These are phyloP conservation scores for Lagopus leucura DNA, from an alignment of 2,113 vertebrate species.

Conservation along the genomic window DNA sequence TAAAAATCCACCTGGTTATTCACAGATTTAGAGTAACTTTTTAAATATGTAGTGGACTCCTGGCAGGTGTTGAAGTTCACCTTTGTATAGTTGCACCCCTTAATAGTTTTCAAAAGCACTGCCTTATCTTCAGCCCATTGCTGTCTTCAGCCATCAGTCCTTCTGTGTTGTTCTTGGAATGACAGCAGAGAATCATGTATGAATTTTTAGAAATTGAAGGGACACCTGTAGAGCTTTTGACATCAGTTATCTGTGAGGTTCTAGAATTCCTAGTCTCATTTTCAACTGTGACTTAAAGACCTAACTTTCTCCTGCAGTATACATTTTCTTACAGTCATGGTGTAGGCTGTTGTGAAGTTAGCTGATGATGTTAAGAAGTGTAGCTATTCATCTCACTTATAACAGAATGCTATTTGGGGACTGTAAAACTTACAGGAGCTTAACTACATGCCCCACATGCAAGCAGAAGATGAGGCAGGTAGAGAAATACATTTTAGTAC, in stretches of 20 bases:
- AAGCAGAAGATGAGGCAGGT: neutral
- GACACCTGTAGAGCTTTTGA: neutral
- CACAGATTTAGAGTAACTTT: neutral
- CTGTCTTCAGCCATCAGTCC: neutral
- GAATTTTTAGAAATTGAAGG: neutral
- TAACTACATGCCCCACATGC: neutral
- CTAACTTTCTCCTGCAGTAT: neutral
- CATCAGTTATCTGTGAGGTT: too few relatives aligned
- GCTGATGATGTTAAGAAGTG: neutral
- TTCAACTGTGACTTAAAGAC: neutral
- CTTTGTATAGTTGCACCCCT: neutral
- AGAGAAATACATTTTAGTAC: neutral
- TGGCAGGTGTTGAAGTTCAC: neutral
- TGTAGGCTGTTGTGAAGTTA: neutral
- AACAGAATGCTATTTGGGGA: neutral
- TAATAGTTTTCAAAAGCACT: neutral
- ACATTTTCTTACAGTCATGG: neutral
- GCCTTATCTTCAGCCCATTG: neutral
- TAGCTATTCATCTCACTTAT: neutral
- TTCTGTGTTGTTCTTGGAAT: neutral
- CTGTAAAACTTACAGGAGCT: neutral
- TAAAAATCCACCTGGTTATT: neutral
- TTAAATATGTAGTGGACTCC: neutral
- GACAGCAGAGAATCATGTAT: neutral
- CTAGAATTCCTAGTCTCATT: neutral